Base-by-base conservation (phyloP, 1,140 invertebrate genomes). In the Pseudomyrmex concolor region DNA sequence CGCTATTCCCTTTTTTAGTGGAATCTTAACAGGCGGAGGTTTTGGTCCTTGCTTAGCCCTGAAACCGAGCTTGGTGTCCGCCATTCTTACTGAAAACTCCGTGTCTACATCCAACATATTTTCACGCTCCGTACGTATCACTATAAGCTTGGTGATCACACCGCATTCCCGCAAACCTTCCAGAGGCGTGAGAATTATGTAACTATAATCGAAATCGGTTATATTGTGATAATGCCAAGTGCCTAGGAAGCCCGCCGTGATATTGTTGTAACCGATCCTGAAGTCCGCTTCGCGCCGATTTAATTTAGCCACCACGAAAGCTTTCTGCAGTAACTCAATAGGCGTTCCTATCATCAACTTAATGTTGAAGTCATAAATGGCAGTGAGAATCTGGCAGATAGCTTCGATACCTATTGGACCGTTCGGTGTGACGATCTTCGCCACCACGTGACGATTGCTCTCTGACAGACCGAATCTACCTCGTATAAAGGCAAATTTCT, bases 191-290 rank as follows among this genome's bases (percentile, higher is more conserved):
- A 96, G 97, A 12, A 97, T 92, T 84, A 96, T 95, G 89, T 97
- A 97, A 15, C 96, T 95, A 89, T 97, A 97, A 83, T 97, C 96
- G 67, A 97, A 97, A 91, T 97, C 95, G 4, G 95, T 95, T 0
- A 96, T 86, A 55, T 95, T 96, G n/a, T 94, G 92, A 90, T 96
- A 97, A 76, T 96, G 95, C 96, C 96, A 97, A 55, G 97, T 95
- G 50, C 97, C 97, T 2, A 96, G 95, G 85, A 97, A 97, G 43
- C 97, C 97, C 50, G 96, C 94, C 2, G 96, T 95, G 84, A 97
- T 94, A n/a, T 95, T 95, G 70, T 97, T 97, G 95, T 96, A 97
- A 17, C 96, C 96, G 2, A 96, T 92, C 55, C 97, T 94, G 88
- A 97, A 96, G 89, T 97, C 97, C 8, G 96, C 94, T 90, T 96